Evolutionary conservation across 1,140 invertebrate species (phyloP), one percentile per base, ranked within the genome.

Genomic region (Bombus waltoni): DNA sequence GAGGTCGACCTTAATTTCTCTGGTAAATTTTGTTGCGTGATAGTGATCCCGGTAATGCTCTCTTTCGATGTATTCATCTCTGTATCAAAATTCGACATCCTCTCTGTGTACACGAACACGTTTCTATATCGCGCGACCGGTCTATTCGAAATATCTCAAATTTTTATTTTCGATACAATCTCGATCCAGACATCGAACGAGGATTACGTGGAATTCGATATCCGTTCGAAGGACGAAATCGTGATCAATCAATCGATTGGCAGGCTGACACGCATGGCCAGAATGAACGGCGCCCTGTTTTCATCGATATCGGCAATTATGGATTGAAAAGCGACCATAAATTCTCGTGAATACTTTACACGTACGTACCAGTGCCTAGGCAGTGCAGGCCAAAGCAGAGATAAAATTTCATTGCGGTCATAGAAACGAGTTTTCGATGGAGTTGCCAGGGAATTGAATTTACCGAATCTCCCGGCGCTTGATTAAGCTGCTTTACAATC

Each of bases 331-430:
- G 81, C 84, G 85, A 44, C 76, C 73, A 89, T 89, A 89, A 90
- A 90, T 89, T 70, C 87, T 88, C 59, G 81, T 87, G 84, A 91
- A 92, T 91, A 87, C 82, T 90, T 90, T 87, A 91, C 89, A 86
- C 83, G 83, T 85, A 73, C 78, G 40, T 6, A 40, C 25, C 11
- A 74, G 15, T 3, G 57, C 28, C 15, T 18, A 32, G 4, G 28
- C 28, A 32, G n/a, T 1, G 42, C 25, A 13, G 11, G 47, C 40
- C 32, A 3, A 32, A 42, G 15, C 32, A 42, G n/a, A 42, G 77
- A 57, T 59, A 70, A 88, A 90, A 91, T 89, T 90, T 91, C 62
- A 88, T 91, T 25, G 71, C 81, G 75, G 81, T 74, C 70, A 78
- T 35, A 40, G 35, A 66, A 79, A 28, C 74, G 73, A 44, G 38